Evolutionary conservation across 2,113 vertebrate species (phyloP).

Genomic region (Himantopus leucocephalus): DNA sequence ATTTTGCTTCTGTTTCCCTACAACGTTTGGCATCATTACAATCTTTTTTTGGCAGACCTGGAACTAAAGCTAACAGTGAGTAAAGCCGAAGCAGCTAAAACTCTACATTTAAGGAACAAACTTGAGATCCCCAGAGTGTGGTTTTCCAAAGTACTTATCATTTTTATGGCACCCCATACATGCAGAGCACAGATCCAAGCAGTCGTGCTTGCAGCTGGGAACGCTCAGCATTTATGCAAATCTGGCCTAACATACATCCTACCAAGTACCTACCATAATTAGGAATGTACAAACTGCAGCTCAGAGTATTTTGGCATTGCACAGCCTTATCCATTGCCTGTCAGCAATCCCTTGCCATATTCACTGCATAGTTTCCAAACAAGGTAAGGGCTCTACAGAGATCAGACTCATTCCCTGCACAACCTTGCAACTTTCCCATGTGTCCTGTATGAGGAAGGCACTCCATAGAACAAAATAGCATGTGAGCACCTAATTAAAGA

Average conservation of each 20-base stretch:
- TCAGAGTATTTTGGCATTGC: background rate
- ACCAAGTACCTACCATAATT: background rate
- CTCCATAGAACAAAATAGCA: background rate
- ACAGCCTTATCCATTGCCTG: background rate
- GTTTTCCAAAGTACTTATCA: background rate
- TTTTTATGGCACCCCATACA: background rate
- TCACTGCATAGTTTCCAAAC: background rate
- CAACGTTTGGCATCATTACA: background rate
- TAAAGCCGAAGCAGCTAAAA: background rate
- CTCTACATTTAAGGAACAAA: background rate
- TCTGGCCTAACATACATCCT: background rate
- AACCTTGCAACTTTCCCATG: background rate
- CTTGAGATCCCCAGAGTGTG: background rate
- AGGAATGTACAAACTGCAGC: background rate
- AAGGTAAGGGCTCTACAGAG: background rate
- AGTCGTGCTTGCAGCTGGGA: background rate
- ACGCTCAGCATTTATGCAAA: background rate
- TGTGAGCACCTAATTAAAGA: background rate
- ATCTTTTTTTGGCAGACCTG: background rate
- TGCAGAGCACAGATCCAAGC: background rate
- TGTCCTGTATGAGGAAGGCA: background rate
- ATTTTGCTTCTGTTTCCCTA: background rate
- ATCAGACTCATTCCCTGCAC: background rate
- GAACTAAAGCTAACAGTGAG: background rate
- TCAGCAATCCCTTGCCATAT: background rate